A percentile compares a stretch with the other conserved stretches of the same genome.
These are phyloP conservation scores for Crotalus tigris DNA, from an alignment of 2,113 vertebrate species.

Conservation along the genomic window DNA sequence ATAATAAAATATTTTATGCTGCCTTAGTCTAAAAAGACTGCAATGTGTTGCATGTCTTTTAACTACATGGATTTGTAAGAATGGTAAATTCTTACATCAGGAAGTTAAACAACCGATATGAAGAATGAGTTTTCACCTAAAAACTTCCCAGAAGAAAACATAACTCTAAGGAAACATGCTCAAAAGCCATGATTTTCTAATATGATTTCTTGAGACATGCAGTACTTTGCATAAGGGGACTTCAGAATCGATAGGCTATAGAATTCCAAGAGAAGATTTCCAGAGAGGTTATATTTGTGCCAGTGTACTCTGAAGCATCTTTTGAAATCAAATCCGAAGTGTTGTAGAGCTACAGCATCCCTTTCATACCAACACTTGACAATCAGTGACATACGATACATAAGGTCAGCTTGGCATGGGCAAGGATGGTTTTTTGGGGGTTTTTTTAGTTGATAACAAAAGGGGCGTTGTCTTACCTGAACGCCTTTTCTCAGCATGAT, in stretches of 20 bases:
- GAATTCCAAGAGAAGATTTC: not conserved
- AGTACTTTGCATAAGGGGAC: not conserved
- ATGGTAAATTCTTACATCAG: not conserved
- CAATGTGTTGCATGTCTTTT: not conserved
- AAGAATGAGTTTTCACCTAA: not conserved
- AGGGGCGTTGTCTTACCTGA: not conserved
- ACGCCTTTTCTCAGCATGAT: no score
- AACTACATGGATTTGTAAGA: not conserved
- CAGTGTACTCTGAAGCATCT: not conserved
- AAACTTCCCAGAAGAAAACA: not conserved
- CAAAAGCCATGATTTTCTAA: not conserved
- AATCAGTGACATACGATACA: not conserved
- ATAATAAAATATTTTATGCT: not conserved
- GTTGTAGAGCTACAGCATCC: not conserved
- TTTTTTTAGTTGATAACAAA: not conserved
- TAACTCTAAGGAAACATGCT: not conserved
- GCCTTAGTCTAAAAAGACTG: not conserved
- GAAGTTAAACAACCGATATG: not conserved
- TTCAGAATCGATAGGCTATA: not conserved
- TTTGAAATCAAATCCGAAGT: not conserved
- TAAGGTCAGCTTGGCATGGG: not conserved
- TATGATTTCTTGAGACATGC: not conserved
- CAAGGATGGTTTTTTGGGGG: not conserved
- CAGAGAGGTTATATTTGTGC: not conserved
- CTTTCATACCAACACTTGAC: not conserved